phyloP scores from a whole-genome alignment of 2,113 vertebrate species.

The Neolamprologus devosi region DNA sequence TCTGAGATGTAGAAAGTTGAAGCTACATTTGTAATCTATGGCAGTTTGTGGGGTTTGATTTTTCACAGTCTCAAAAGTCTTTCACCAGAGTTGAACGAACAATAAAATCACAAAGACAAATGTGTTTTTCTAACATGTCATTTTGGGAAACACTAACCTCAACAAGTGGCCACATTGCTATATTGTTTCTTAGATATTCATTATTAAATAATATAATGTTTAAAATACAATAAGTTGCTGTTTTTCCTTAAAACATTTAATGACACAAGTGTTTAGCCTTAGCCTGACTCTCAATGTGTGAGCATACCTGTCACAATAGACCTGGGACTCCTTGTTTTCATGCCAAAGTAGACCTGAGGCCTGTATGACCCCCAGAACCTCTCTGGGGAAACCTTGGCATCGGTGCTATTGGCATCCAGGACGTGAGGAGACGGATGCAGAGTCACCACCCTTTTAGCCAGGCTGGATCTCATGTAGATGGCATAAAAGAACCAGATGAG shows the following conservation, averaged over 20 bases:
- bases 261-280: background rate
- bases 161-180: background rate
- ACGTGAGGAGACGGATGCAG: conserved; percentile 74
- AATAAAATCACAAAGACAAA: background rate
- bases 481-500: conserved; percentile 72
- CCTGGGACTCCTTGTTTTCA: conserved; percentile 87
- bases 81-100: background rate
- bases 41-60: background rate
- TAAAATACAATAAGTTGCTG: background rate
- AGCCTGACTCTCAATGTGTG: background rate
- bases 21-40: background rate
- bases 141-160: background rate
- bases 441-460: conserved; percentile 71
- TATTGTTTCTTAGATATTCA: background rate
- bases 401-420: conserved; percentile 71
- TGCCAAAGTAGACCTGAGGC: conserved; percentile 91
- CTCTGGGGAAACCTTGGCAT: conserved; percentile 67
- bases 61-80: background rate
- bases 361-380: conserved; percentile 93
- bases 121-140: background rate
- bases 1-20: background rate
- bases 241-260: background rate
- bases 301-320: conserved; percentile 81
- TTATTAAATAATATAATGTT: background rate
- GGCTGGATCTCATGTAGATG: conserved; percentile 71